These are phyloP conservation scores for human (Homo sapiens) DNA, from an alignment of 2,113 vertebrate genomes.

Conservation along the genomic window GRCh38 chr7:117114001-117114500, in stretches of 20 bases:
- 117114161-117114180: background rate
- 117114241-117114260: background rate
- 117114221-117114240: background rate
- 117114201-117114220: background rate
- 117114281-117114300: background rate
- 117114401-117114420: background rate
- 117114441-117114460: slow-evolving; percentile 34
- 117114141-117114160: background rate
- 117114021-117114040: background rate
- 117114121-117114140: background rate
- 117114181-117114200: background rate
- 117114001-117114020: background rate
- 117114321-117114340: background rate
- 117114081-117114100: background rate
- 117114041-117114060: background rate
- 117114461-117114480: background rate
- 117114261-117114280: background rate
- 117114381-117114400: background rate
- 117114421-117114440: background rate
- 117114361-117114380: background rate
- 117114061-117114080: background rate
- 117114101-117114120: background rate
- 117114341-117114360: background rate
- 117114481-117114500: background rate
- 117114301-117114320: background rate